A percentile compares a stretch with the other conserved stretches of the same genome.
These are phyloP conservation scores for Chroicocephalus ridibundus DNA, from an alignment of 2,113 vertebrate genomes.

Conservation along the genomic window DNA sequence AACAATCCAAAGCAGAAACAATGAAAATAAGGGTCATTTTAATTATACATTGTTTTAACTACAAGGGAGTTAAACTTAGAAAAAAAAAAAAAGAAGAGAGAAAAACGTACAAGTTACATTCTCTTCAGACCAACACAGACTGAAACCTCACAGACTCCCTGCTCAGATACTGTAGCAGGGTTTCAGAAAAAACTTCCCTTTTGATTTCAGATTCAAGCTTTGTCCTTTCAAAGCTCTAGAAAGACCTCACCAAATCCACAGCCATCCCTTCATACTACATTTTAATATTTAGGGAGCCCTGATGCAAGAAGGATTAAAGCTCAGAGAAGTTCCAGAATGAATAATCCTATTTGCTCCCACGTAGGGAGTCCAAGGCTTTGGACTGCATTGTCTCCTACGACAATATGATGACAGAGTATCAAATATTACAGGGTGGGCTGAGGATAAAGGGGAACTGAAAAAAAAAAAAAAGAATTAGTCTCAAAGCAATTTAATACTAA, in stretches of 20 bases:
- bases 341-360: not conserved
- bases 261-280: not conserved
- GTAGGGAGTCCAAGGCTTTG: not conserved
- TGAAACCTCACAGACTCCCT: not conserved
- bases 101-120: not conserved
- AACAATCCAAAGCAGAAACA: not conserved
- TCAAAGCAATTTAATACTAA: not conserved
- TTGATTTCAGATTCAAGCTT: not conserved
- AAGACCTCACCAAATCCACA: not conserved
- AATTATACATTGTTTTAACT: conserved; percentile 9
- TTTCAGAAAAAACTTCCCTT: not conserved
- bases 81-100: not conserved
- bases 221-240: not conserved
- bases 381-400: not conserved
- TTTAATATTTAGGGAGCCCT: not conserved
- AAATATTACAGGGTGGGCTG: not conserved
- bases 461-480: not conserved
- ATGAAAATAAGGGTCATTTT: conserved; percentile 27
- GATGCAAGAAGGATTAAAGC: not conserved
- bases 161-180: not conserved
- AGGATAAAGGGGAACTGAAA: not conserved
- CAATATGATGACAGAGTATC: not conserved
- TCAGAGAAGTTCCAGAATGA: not conserved
- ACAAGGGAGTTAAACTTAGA: not conserved
- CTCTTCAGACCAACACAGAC: not conserved